Percentiles rank a stretch among this genome's conserved stretches.
Conservation (phyloP, 1,140 invertebrate species). For the Chlorops oryzae region DNA sequence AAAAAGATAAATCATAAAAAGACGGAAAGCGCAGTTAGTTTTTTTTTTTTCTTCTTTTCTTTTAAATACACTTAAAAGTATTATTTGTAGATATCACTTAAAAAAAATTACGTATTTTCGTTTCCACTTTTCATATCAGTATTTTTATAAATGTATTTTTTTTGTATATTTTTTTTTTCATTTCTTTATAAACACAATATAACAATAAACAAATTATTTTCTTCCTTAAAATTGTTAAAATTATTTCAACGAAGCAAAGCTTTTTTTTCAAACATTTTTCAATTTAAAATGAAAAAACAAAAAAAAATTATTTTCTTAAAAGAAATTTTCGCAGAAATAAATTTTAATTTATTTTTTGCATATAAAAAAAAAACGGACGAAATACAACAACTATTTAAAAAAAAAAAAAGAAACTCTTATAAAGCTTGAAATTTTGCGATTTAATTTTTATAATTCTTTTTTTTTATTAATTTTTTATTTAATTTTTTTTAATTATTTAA, state of each 20-base stretch:
- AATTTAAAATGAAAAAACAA: slow-evolving; percentile 3
- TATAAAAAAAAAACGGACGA: too few relatives aligned
- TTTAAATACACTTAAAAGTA: slow-evolving; percentile 18
- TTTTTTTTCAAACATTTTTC: too few relatives aligned
- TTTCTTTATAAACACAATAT: slow-evolving; percentile 27
- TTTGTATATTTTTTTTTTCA: neutral
- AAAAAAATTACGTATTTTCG: slow-evolving; percentile 48
- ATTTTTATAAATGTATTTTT: slow-evolving; percentile 14
- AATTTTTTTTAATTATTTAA: slow-evolving; percentile 1
- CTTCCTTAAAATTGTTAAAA: slow-evolving; percentile 25
- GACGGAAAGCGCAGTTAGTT: slow-evolving; percentile 24
- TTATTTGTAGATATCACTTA: slow-evolving; percentile 47
- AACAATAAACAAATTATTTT: slow-evolving; percentile 34
- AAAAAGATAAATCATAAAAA: slow-evolving; percentile 13
- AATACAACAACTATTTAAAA: too few relatives aligned
- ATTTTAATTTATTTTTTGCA: slow-evolving; percentile 6
- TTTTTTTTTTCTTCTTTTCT: slow-evolving; percentile 16
- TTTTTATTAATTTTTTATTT: slow-evolving; percentile 10
- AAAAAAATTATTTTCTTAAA: neutral
- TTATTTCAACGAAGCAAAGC: slow-evolving; percentile 41
- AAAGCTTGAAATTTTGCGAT: neutral
- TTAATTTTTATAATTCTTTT: slow-evolving; percentile 8
- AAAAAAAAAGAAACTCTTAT: too few relatives aligned
- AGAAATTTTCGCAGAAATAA: slow-evolving; percentile 1
- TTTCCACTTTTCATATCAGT: slow-evolving; percentile 33